Evolutionary conservation across 2,113 vertebrate genomes (phyloP), one percentile per base, ranked within the genome.

Genomic region (Raphicerus campestris): DNA sequence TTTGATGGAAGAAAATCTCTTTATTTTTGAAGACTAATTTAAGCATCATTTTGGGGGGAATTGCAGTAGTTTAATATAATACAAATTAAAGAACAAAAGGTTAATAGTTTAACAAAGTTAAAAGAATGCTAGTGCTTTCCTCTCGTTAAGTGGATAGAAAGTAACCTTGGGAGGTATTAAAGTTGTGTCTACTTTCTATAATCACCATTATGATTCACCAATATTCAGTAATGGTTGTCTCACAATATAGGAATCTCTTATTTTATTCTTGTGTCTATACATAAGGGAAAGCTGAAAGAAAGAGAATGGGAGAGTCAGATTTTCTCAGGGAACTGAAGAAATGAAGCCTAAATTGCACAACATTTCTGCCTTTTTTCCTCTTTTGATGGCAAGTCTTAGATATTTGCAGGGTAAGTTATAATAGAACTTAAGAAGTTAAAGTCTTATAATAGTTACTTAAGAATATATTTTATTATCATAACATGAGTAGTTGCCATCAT

Each of bases 241-340:
- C 32, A 78, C 24, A 73, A 20, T 55, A 85, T 35, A 66, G 20
- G 51, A 85, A 58, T 93, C 39, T 49, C 58, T 82, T 77, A 78
- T 90, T 95, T 94, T 22, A 80, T 92, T 94, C 61, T 95, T 87
- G 13, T 39, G 30, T 28, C 85, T 39, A 28, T 77, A 22, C 22
- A n/a, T 22, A 55, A 89, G 70, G 6, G 60, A 91, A 70, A 89
- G 15, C 39, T n/a, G 9, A 82, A 78, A 28, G 30, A 55, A 89
- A 86, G 15, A 11, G 24, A 75, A 49, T 91, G 66, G 47, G 19
- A 85, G 63, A 78, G 87, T 73, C 35, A 78, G 53, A 15, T 78
- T 96, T 90, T 55, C 77, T 93, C 32, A 70, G 86, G 82, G 26
- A 70, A 83, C 61, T 73, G 92, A 87, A 56, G 87, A 95, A 95